Evolutionary conservation across 2,113 vertebrate genomes (phyloP).

Genomic region (Nipponia nippon): DNA sequence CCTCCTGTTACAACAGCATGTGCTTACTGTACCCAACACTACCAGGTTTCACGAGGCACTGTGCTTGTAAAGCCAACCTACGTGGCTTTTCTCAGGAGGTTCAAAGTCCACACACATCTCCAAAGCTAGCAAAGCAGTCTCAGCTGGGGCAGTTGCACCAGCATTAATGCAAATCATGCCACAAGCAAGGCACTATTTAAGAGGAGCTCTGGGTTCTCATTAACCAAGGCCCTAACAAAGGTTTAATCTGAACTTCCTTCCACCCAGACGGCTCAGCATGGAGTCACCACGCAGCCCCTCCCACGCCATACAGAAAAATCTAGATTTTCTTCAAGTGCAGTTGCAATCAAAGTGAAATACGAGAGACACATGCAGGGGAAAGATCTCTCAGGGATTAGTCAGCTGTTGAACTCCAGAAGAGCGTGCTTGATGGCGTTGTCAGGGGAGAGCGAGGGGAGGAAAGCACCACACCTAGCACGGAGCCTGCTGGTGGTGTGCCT

Average conservation of each 20-base stretch:
- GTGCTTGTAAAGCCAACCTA: fast-evolving
- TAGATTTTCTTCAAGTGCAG: neutral
- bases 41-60: fast-evolving
- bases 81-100: neutral
- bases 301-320: neutral
- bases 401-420: neutral
- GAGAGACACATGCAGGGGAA: neutral
- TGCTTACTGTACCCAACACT: fast-evolving
- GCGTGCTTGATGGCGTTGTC: neutral
- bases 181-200: neutral
- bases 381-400: neutral
- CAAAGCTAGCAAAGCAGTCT: neutral
- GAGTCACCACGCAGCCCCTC: neutral
- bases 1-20: fast-evolving
- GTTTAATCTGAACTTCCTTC: constrained; percentile 16
- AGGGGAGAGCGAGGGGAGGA: neutral
- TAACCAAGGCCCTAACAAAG: neutral
- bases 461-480: fast-evolving
- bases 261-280: neutral
- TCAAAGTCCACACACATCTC: neutral
- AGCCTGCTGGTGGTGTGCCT: neutral
- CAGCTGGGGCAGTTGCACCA: neutral
- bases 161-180: neutral
- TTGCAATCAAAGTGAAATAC: neutral
- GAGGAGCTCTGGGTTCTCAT: neutral